These are phyloP conservation scores for Helicolenus hilgendorfi DNA, from an alignment of 2,797 vertebrate species.

Conservation along the genomic window DNA sequence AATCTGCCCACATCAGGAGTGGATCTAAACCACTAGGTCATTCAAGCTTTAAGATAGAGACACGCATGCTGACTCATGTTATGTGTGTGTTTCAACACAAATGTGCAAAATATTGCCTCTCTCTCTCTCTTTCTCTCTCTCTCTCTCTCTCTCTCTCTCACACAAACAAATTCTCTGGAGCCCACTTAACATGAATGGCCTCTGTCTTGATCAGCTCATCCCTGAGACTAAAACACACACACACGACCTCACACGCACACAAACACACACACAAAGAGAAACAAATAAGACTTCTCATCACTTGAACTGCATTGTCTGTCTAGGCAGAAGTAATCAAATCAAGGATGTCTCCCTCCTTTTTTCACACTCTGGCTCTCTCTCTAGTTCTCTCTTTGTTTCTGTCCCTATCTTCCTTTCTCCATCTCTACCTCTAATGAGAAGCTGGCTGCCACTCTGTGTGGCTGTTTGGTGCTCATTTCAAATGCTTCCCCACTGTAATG, in stretches of 20 bases:
- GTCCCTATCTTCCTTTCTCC: conserved; percentile 33
- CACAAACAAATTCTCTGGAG: not conserved
- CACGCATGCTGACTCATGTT: conserved; percentile 1
- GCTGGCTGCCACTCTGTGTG: conserved; percentile 42
- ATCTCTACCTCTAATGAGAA: conserved; percentile 68
- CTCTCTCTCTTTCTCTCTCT: not conserved
- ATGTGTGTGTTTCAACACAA: not conserved
- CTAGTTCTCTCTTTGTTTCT: conserved; percentile 35
- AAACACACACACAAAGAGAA: conserved; percentile 60
- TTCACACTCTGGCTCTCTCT: conserved; percentile 31
- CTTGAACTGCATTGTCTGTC: conserved; percentile 39
- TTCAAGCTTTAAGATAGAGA: not conserved
- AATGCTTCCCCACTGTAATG: conserved; percentile 40
- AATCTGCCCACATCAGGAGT: not conserved
- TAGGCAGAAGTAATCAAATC: conserved; percentile 81
- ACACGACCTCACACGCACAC: not conserved
- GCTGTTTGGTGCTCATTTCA: conserved; percentile 42
- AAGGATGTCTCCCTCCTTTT: conserved; percentile 54
- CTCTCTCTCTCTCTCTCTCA: not conserved
- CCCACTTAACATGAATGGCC: conserved; percentile 44
- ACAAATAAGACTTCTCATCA: conserved; percentile 63
- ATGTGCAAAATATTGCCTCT: not conserved
- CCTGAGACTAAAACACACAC: conserved; percentile 17
- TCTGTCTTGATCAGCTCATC: conserved; percentile 42
- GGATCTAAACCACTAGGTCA: not conserved